Evolutionary conservation across 2,888 invertebrate genomes (phyloP).

Genomic region (Axea sp.): DNA sequence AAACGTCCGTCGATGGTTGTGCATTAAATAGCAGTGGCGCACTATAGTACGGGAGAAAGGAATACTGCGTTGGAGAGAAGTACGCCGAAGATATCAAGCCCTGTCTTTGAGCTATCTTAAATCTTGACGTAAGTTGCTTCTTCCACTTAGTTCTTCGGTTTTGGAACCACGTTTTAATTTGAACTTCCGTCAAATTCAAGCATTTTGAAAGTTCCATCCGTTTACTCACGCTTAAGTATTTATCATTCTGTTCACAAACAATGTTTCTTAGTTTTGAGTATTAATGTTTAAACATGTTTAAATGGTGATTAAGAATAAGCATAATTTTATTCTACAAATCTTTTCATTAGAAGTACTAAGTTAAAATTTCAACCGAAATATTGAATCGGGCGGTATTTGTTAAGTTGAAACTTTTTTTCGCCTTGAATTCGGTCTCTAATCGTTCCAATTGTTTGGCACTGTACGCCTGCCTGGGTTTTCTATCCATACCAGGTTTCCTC

Average conservation of each 20-base stretch:
- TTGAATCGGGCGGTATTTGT: too few relatives aligned
- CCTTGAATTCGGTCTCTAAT: conserved; percentile 95
- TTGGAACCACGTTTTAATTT: conserved; percentile 98
- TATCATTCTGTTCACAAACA: conserved; percentile 92
- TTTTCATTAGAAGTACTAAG: too few relatives aligned
- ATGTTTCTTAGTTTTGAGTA: too few relatives aligned
- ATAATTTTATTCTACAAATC: too few relatives aligned
- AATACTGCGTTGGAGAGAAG: conserved; percentile 84
- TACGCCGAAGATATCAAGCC: conserved; percentile 87
- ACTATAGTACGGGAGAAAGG: conserved; percentile 80
- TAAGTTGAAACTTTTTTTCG: too few relatives aligned
- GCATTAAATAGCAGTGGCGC: conserved; percentile 49
- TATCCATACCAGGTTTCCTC: conserved; percentile 92
- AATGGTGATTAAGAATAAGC: too few relatives aligned
- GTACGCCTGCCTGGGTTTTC: conserved; percentile 98
- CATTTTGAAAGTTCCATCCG: conserved; percentile 95
- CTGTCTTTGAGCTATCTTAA: conserved; percentile 93
- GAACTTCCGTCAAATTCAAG: conserved; percentile 93
- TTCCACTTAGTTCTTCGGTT: conserved; percentile 98
- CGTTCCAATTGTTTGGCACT: conserved; percentile 95
- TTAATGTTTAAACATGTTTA: too few relatives aligned
- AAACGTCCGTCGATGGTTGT: conserved; percentile 24
- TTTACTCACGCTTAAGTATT: conserved; percentile 97
- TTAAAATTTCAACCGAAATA: too few relatives aligned
- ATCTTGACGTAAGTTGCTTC: conserved; percentile 93